Evolutionary conservation across 2,888 invertebrate species (phyloP).

Genomic region (Siphlonurus alternatus): DNA sequence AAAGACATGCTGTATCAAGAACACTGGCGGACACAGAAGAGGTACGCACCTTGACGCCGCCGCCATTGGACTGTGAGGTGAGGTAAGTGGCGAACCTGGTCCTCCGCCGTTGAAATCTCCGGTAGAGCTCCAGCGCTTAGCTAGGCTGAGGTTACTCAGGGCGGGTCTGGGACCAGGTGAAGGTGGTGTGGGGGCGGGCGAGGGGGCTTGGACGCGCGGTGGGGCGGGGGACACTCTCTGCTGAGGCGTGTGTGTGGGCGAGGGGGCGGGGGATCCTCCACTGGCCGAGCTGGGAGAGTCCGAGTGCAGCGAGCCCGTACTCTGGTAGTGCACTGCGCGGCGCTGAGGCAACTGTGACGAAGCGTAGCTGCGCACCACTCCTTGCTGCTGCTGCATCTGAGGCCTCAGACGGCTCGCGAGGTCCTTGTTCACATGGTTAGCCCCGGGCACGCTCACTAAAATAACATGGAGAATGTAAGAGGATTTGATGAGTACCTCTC

Average conservation of each 20-base stretch:
- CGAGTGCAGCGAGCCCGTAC: conserved; percentile 64
- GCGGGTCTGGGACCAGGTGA: conserved; percentile 26
- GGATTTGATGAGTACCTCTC: too few relatives aligned
- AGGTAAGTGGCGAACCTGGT: not conserved
- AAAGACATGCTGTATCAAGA: too few relatives aligned
- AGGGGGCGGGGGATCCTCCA: conserved; percentile 45
- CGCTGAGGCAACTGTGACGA: conserved; percentile 23
- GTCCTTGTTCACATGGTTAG: not conserved
- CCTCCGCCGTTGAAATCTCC: conserved; percentile 43
- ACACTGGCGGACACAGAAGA: too few relatives aligned
- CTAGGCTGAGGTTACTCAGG: conserved; percentile 34
- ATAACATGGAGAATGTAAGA: too few relatives aligned
- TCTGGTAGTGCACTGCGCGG: conserved; percentile 65
- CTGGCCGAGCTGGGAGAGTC: conserved; percentile 54
- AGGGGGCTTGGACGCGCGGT: conserved; percentile 12
- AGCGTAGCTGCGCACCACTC: not conserved
- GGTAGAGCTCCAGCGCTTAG: conserved; percentile 67
- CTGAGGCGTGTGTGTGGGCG: conserved; percentile 22
- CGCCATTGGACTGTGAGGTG: conserved; percentile 16
- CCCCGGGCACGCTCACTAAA: not conserved
- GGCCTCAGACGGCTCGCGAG: not conserved
- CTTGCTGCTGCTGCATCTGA: not conserved
- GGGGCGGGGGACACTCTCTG: conserved; percentile 13
- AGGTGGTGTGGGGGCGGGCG: conserved; percentile 13
- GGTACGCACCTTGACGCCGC: not conserved